phyloP scores from a whole-genome alignment of 2,888 invertebrate species.

The Philaethria dido region DNA sequence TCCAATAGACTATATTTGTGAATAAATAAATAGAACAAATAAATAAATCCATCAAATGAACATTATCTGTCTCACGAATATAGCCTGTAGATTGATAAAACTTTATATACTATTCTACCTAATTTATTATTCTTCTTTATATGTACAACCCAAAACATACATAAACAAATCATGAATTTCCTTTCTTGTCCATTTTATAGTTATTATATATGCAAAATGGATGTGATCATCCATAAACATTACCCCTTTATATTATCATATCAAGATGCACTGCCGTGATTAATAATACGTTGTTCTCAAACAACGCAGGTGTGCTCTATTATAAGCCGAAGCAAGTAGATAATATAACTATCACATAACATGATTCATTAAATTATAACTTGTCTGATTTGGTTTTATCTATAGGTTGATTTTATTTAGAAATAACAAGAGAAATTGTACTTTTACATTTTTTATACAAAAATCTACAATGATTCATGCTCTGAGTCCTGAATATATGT shows the following conservation, averaged over 20 bases:
- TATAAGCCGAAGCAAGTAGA: conserved; percentile 12
- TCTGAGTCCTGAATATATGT: too few relatives aligned
- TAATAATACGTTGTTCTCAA: conserved; percentile 3
- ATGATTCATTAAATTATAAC: conserved; percentile 6
- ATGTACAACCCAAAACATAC: too few relatives aligned
- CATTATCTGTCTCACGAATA: too few relatives aligned
- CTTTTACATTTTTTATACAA: too few relatives aligned
- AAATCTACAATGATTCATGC: too few relatives aligned
- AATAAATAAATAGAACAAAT: conserved; percentile 3
- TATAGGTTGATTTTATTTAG: too few relatives aligned
- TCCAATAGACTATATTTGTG: neutral
- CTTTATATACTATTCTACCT: too few relatives aligned
- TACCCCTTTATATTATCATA: conserved; percentile 15
- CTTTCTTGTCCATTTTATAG: neutral
- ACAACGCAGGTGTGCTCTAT: conserved; percentile 10
- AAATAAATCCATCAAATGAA: conserved; percentile 6
- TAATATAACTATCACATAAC: neutral
- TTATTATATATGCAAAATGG: neutral
- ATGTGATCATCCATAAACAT: neutral
- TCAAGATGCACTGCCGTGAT: conserved; percentile 11
- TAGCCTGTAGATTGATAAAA: too few relatives aligned
- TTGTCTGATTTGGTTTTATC: neutral
- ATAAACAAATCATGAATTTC: neutral
- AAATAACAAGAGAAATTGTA: too few relatives aligned
- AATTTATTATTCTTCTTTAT: too few relatives aligned